Evolutionary conservation across 2,797 vertebrate species (phyloP), one percentile per base, ranked within the genome.

Genomic region (Myotis pilosus): DNA sequence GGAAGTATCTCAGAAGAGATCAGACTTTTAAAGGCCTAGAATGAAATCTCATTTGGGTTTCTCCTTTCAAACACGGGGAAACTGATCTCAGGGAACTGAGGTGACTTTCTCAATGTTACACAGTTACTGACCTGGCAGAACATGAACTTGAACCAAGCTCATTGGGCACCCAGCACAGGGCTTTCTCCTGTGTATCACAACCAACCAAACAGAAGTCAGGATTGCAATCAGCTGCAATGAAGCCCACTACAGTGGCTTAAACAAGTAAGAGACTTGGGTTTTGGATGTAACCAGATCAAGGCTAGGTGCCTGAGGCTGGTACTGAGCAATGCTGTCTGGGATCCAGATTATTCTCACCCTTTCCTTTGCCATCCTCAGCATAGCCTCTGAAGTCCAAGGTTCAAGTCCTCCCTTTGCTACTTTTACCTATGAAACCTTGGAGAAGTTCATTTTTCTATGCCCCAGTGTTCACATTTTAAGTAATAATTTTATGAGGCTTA

Each of bases 241-340:
- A 86, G 64, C 44, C 16, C 5, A 1, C 10, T 25, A 12, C 38
- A 17, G 49, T 12, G 25, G n/a, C 25, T 60, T 81, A 57, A 60
- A 38, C 4, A 28, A 72, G 3, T 36, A 16, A 47, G 66, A 60
- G 2, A 11, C 38, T 38, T 60, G 12, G 0, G 1, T 86, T 69
- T 44, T 51, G 22, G 36, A 69, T 60, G 11, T 53, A 19, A 47
- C 8, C 38, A 55, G 19, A 33, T 33, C 6, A 25, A 28, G 60
- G 0, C 2, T 30, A 20, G 22, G n/a, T 62, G 2, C 28, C 3
- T 1, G 17, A 8, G 44, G 4, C 30, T 12, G 1, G 2, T 30
- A 22, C 8, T 28, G 3, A 1, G 1, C 15, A 53, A 41, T 47
- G 4, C 38, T 10, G 0, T 76, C 9, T 17, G 10, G 23, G 8